These are phyloP conservation scores for Drosophila aldrichi DNA, from an alignment of 2,888 invertebrate species.

Conservation along the genomic window DNA sequence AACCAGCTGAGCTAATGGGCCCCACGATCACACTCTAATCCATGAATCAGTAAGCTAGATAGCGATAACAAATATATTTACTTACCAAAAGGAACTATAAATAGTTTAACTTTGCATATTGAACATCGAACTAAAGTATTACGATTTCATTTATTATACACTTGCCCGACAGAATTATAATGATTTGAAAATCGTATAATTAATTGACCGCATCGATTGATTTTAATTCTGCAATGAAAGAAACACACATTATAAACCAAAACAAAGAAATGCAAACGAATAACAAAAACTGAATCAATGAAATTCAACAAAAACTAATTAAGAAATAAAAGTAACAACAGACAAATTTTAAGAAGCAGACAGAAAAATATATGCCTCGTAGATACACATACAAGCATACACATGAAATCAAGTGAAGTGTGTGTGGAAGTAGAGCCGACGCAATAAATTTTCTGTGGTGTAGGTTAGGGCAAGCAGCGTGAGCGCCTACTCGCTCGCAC, in stretches of 20 bases:
- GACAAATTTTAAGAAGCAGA: conserved; percentile 27
- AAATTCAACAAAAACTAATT: conserved; percentile 47
- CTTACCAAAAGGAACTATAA: conserved; percentile 18
- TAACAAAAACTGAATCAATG: conserved; percentile 56
- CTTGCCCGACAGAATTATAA: conserved; percentile 20
- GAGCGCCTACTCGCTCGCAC: conserved; percentile 36
- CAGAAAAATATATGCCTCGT: conserved; percentile 52
- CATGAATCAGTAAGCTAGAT: background rate
- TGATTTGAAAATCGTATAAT: conserved; percentile 24
- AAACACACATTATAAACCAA: conserved; percentile 20
- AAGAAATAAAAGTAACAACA: conserved; percentile 41
- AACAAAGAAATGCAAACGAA: conserved; percentile 3
- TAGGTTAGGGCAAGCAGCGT: conserved; percentile 70
- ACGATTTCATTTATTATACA: conserved; percentile 30
- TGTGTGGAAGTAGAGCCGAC: conserved; percentile 61
- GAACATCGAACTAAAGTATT: no score
- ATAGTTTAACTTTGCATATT: no score
- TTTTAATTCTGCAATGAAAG: conserved; percentile 39
- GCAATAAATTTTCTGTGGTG: conserved; percentile 77
- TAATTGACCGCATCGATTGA: conserved; percentile 48
- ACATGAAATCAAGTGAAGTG: conserved; percentile 45
- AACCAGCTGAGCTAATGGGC: conserved; percentile 86
- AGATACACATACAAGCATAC: conserved; percentile 44
- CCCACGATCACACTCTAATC: conserved; percentile 8
- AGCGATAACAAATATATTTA: conserved; percentile 1